Base-by-base conservation (phyloP, 2,888 invertebrate genomes). In the Ophion obscuratus region DNA sequence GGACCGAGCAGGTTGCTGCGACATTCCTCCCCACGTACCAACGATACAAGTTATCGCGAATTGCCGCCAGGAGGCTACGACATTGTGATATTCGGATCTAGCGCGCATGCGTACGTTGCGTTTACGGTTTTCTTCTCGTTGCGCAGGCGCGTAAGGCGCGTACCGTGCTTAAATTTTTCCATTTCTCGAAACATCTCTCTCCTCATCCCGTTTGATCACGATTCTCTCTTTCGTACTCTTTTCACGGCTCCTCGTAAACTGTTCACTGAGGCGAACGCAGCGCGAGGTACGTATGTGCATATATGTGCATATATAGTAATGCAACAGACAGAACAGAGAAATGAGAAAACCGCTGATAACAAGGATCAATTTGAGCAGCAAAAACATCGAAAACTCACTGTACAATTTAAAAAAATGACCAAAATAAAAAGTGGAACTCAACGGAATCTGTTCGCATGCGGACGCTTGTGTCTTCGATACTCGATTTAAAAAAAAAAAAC, bases 1-100 rank as follows among this genome's bases (percentile, higher is more conserved):
- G 92, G 91, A 89, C 90, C 92, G 92, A 88, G 92, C 91, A 89
- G 91, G 90, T 84, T 36, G 71, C 64, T 66, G 88, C 88, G 89
- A 90, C 89, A 36, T 53, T 74, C 59, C 17, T 66, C 81, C 81
- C 84, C 59, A 5, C 36, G 59, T 10, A 57, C 11, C 36, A 61
- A 59, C 31, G 53, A 53, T 5, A 53, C 27, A 9, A 17, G 11
- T 57, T 20, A 24, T 31, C n/a, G 27, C 24, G 27, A 10, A 24
- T 11, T 57, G 71, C 71, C 71, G 53, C 53, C 2, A 53, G 53
- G 53, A 57, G 71, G 31, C 44, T 40, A 40, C 36, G 31, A 53
- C 40, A 47, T 27, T 70, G 10, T 70, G 10, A 6, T 27, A 47
- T 11, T 24, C 14, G 3, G 36, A 59, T n/a, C 11, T 59, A 59